Evolutionary conservation across 2,113 vertebrate species (phyloP).

Genomic region (Pollimyrus isidori): DNA sequence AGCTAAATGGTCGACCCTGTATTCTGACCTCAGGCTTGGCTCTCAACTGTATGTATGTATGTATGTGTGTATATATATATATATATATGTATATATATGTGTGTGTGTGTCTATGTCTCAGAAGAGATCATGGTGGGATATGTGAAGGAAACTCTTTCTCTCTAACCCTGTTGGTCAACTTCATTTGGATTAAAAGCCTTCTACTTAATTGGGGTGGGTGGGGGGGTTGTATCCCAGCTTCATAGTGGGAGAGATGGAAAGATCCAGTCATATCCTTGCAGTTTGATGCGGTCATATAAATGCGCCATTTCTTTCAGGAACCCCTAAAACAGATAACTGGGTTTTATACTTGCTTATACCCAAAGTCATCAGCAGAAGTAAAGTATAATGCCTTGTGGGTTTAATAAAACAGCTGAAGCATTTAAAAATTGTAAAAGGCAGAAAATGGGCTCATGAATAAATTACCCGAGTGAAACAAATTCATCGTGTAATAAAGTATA

Average conservation of each 20-base stretch:
- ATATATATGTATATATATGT: no score
- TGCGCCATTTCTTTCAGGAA: background rate
- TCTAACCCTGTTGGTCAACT: background rate
- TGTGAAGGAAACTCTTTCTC: background rate
- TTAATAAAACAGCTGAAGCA: conserved; percentile 17
- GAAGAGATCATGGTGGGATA: background rate
- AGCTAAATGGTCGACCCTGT: background rate
- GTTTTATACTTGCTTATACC: conserved; percentile 7
- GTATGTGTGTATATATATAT: no score
- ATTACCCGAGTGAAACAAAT: conserved; percentile 5
- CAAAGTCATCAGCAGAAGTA: background rate
- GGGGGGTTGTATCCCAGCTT: background rate
- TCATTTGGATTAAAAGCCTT: background rate
- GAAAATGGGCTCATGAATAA: conserved; percentile 15
- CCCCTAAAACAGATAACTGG: conserved; percentile 5
- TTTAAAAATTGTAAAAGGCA: conserved; percentile 12
- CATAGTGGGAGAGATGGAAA: background rate
- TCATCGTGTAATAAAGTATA: conserved; percentile 10
- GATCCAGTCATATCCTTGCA: background rate
- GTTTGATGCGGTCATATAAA: background rate
- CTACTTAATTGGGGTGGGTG: background rate
- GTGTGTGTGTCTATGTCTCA: background rate
- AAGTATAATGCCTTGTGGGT: conserved; percentile 1
- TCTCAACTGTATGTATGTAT: background rate
- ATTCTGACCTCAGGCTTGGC: background rate